Conservation (phyloP, 2,888 invertebrate species). For the Drosophila quinaria region DNA sequence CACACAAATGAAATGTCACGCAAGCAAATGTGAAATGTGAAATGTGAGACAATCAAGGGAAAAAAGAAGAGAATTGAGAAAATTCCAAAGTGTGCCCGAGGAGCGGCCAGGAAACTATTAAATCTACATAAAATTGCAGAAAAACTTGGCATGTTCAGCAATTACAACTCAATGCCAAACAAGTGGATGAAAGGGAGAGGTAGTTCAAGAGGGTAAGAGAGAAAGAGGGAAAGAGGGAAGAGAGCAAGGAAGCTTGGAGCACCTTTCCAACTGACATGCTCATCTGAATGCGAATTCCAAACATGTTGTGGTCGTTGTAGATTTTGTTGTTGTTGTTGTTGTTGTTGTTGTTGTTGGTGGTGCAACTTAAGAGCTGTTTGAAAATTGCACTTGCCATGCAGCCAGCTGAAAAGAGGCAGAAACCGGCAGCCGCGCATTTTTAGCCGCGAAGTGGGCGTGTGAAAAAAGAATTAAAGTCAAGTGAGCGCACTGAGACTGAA, state of each 20-base stretch:
- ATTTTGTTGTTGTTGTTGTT: constrained; percentile 24
- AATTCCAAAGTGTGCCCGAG: constrained; percentile 26
- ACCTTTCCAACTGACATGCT: constrained; percentile 77
- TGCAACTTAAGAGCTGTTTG: constrained; percentile 75
- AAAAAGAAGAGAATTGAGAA: constrained; percentile 12
- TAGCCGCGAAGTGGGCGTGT: constrained; percentile 71
- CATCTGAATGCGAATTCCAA: constrained; percentile 73
- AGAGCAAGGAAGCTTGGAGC: constrained; percentile 40
- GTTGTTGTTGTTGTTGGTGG: constrained; percentile 41
- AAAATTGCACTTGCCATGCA: constrained; percentile 73
- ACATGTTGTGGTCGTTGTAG: constrained; percentile 24
- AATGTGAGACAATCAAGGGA: constrained; percentile 67
- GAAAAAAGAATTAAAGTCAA: constrained; percentile 82
- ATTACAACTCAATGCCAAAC: constrained; percentile 69
- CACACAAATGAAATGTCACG: constrained; percentile 76
- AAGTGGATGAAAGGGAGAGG: not conserved
- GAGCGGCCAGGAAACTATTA: constrained; percentile 76
- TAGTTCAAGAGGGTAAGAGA: not conserved
- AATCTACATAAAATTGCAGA: constrained; percentile 80
- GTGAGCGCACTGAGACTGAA: constrained; percentile 82
- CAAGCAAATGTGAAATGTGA: constrained; percentile 69
- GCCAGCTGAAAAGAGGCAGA: not conserved
- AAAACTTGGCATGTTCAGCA: constrained; percentile 80
- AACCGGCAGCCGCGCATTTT: not conserved
- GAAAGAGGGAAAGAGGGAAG: constrained; percentile 1